Evolutionary conservation across 2,797 vertebrate genomes (phyloP), one percentile per base, ranked within the genome.

Genomic region (Eurystomus glaucurus): DNA sequence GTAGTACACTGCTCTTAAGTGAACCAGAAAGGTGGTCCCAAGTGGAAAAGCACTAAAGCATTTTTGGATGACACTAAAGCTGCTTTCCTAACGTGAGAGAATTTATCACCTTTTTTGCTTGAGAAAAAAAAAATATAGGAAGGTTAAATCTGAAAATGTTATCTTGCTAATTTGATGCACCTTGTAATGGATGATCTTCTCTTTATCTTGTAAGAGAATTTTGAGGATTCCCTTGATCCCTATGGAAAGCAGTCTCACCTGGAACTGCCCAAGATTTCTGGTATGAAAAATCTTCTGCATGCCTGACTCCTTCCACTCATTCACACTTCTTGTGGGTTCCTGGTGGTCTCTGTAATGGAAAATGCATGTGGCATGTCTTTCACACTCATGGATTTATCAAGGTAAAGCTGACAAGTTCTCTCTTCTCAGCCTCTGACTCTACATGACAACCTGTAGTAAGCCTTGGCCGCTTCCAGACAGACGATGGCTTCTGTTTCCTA

Each of bases 321-420:
- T 76, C 81, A n/a, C 3, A 2, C 55, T 71, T 91, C 79, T 75
- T 12, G 2, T 46, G 85, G 68, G 55, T 71, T 93, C 80, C 68
- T 88, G 29, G 52, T 79, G 66, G 50, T 54, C 33, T 95, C 68
- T 65, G 62, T 82, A 93, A 92, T 71, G 80, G 78, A 90, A 94
- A 96, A 55, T 41, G 54, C 61, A 60, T 90, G 96, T 91, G 90
- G 37, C 64, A 64, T 93, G 80, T 97, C 97, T 96, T 88, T 91
- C 86, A 95, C 96, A 96, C 96, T 96, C 55, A 75, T 20, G 35
- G 65, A 65, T 74, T 97, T 97, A 97, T 96, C 96, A 69, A 76
- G 61, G 66, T 86, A 61, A 90, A 90, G 86, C 87, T 83, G 94
- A 46, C 79, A 92, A 69, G 62, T 87, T 77, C 69, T 68, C 41